Evolutionary conservation across 35 echinoderm and acorn worm genomes (phyloP).

Genomic region (Chiridota heheva): DNA sequence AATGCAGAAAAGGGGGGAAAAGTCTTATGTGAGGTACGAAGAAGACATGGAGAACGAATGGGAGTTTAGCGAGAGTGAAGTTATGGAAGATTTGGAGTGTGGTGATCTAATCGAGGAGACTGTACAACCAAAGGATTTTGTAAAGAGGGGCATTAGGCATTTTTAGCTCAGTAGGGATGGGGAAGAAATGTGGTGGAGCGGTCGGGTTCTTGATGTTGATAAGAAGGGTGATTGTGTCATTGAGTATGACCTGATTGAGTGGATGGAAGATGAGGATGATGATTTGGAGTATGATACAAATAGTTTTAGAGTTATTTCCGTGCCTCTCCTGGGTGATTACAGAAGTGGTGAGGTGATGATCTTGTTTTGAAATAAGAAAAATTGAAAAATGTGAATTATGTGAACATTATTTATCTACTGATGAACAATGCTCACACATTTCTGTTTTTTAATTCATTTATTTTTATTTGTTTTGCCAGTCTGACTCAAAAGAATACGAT

Average conservation of each 20-base stretch:
- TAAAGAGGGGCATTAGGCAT: neutral
- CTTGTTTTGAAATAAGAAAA: too few relatives aligned
- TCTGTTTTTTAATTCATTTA: too few relatives aligned
- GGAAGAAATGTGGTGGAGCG: neutral
- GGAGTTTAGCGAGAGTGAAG: neutral
- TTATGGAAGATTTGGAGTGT: neutral
- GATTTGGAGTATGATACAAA: neutral
- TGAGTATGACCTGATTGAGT: neutral
- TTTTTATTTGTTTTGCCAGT: too few relatives aligned
- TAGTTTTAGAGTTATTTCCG: neutral
- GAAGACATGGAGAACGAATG: neutral
- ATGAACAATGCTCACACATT: too few relatives aligned
- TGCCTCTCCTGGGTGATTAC: neutral
- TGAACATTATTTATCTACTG: too few relatives aligned
- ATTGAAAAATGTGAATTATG: too few relatives aligned
- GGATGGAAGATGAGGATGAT: neutral
- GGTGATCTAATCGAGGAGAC: neutral
- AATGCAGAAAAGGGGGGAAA: neutral
- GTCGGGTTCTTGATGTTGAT: neutral
- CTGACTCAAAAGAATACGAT: too few relatives aligned
- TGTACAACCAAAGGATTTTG: neutral
- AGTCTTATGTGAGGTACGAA: neutral
- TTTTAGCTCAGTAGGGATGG: neutral
- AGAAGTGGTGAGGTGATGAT: neutral
- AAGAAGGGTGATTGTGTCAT: neutral